Evolutionary conservation across 2,888 invertebrate species (phyloP), one percentile per base, ranked within the genome.

Genomic region (Cerastoderma edule): DNA sequence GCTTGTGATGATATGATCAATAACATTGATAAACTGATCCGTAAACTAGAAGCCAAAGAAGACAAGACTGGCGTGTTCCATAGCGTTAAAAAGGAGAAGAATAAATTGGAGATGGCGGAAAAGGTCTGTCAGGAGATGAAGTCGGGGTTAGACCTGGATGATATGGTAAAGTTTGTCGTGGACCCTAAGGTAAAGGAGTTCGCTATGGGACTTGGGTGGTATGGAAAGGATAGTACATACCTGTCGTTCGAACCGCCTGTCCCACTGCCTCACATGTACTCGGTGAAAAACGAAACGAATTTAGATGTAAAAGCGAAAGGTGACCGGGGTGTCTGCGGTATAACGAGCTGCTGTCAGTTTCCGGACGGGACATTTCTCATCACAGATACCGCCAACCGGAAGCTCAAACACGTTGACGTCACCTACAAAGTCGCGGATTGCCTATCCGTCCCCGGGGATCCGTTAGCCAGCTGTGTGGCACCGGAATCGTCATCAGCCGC

Each of bases 171-270:
- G 24, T 75, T 78, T 67, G 50, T 65, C 6, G 71, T 78, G 19
- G 78, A 78, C 32, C 75, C 78, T 10, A 78, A 75, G 46, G 75
- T 78, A 1, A 70, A 78, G 44, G 57, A 53, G 13, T 78, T 78
- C 32, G 78, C 75, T 10, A 67, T 71, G 54, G 60, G 57, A 35
- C 56, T 78, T 53, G 22, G 71, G 5, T 78, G 78, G 78, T 78
- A 68, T 65, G 78, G 78, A 0, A 78, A 78, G 54, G 75, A 78
- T 39, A 68, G 67, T 24, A 78, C 78, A 19, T 78, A 65, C n/a
- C 78, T 78, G 16, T 71, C 75, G 19, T 75, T 67, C 46, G 68
- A 72, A 44, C 75, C 71, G 2, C 68, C 78, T 13, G 27, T 69
- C 19, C 24, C 72, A 30, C 70, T 78, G 27, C 78, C 78, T 13